Percentiles rank a stretch among this genome's conserved stretches.
phyloP scores from a whole-genome alignment of 2,113 vertebrate species.

The Corydoras sp. region DNA sequence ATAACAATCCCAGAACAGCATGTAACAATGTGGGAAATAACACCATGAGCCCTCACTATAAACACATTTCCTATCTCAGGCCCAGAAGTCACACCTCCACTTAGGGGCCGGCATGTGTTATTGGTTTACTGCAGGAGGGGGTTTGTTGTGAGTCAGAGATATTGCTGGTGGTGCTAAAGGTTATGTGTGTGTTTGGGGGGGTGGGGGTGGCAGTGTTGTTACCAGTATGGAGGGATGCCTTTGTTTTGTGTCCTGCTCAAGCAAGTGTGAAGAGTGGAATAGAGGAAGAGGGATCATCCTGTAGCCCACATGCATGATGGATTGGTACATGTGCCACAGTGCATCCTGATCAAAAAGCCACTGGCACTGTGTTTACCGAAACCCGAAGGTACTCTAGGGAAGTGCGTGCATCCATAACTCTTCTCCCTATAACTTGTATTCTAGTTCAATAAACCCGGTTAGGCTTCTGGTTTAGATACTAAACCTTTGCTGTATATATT shows the following conservation, averaged over 20 bases:
- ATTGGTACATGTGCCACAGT: conserved; percentile 93
- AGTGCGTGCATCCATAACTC: no score
- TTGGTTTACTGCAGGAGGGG: conserved; percentile 35
- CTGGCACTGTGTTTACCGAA: no score
- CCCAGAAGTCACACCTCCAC: conserved; percentile 28
- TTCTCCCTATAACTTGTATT: no score
- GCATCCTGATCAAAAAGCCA: conserved; percentile 71
- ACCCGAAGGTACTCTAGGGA: no score
- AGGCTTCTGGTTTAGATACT: no score
- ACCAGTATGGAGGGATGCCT: conserved; percentile 63
- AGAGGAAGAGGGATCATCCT: conserved; percentile 75
- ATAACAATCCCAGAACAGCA: conserved; percentile 53
- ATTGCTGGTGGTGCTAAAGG: conserved; percentile 2
- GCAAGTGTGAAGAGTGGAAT: conserved; percentile 69
- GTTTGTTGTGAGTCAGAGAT: conserved; percentile 13
- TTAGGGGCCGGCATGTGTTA: conserved; percentile 42
- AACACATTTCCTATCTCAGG: conserved; percentile 64
- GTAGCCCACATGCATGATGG: conserved; percentile 82
- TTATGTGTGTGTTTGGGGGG: conserved; percentile 57
- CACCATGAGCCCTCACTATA: conserved; percentile 60
- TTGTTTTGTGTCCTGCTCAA: conserved; percentile 68
- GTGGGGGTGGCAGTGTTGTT: conserved; percentile 41
- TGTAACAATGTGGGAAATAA: conserved; percentile 63
- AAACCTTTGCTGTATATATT: no score
- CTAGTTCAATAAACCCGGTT: no score